Conservation (phyloP, 1,140 invertebrate species). For the Drosophila arawakana region DNA sequence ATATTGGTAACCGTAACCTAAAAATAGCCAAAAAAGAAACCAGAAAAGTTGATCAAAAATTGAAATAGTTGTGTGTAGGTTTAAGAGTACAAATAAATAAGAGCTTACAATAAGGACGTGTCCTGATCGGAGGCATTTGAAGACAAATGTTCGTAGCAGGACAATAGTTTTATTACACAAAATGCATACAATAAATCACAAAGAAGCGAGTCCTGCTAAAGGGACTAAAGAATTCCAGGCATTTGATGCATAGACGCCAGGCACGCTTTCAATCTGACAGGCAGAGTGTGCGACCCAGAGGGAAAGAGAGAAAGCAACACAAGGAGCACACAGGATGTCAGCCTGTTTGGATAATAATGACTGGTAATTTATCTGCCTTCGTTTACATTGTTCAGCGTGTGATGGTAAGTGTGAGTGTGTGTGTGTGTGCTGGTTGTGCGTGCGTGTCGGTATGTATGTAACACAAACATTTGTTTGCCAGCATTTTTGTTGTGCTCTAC, state of each 20-base stretch:
- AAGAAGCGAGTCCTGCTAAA: constrained; percentile 15
- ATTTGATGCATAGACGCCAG: constrained; percentile 64
- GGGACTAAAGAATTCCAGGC: constrained; percentile 49
- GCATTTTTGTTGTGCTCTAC: constrained; percentile 37
- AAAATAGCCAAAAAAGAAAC: constrained; percentile 63
- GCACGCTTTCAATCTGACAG: constrained; percentile 62
- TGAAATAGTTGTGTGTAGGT: constrained; percentile 11
- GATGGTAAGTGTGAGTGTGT: constrained; percentile 8
- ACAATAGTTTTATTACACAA: constrained; percentile 36
- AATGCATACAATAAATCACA: constrained; percentile 47
- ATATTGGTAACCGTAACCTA: constrained; percentile 78
- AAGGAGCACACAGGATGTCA: constrained; percentile 39
- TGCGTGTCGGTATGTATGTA: constrained; percentile 68
- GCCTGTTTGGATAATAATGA: constrained; percentile 79
- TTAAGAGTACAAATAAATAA: constrained; percentile 1
- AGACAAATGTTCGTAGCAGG: constrained; percentile 14
- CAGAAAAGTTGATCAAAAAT: constrained; percentile 38
- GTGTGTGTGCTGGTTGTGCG: constrained; percentile 26
- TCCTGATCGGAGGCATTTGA: neutral
- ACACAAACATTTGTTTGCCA: constrained; percentile 76
- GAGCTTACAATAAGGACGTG: neutral
- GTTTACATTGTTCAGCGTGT: constrained; percentile 70
- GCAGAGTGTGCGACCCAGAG: neutral
- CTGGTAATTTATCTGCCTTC: constrained; percentile 80
- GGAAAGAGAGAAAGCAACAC: constrained; percentile 9